Evolutionary conservation across 2,888 invertebrate species (phyloP).

Genomic region (Synergus japonicus): DNA sequence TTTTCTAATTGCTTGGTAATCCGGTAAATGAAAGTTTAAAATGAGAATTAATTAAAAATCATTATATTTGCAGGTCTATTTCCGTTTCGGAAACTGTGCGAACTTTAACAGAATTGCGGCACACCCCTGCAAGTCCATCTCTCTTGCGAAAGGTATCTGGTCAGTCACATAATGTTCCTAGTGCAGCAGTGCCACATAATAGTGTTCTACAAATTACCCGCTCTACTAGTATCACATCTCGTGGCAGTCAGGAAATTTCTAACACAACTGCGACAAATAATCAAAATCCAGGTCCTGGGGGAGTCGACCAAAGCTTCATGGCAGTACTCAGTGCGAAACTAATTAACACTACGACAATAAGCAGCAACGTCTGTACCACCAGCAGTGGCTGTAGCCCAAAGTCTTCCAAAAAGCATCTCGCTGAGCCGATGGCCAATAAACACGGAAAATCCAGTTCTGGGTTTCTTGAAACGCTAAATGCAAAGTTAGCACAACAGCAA

Average conservation of each 20-base stretch:
- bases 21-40: background rate
- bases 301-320: conserved; percentile 83
- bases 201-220: conserved; percentile 66
- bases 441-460: conserved; percentile 77
- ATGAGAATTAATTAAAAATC: background rate
- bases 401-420: conserved; percentile 73
- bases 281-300: conserved; percentile 76
- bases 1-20: background rate
- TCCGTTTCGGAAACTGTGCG: conserved; percentile 91
- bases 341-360: conserved; percentile 61
- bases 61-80: conserved; percentile 67
- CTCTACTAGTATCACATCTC: conserved; percentile 57
- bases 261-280: conserved; percentile 45
- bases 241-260: conserved; percentile 53
- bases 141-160: conserved; percentile 78
- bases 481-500: conserved; percentile 86
- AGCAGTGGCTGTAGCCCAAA: conserved; percentile 67
- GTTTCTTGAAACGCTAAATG: conserved; percentile 90
- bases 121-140: conserved; percentile 92
- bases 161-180: conserved; percentile 58
- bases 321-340: conserved; percentile 86
- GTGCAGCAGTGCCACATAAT: conserved; percentile 54
- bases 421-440: conserved; percentile 76
- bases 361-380: conserved; percentile 56
- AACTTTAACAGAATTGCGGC: conserved; percentile 89